A percentile compares a stretch with the other conserved stretches of the same genome.
phyloP scores from a whole-genome alignment of 2,113 vertebrate genomes.

The Pterocles orientalis region DNA sequence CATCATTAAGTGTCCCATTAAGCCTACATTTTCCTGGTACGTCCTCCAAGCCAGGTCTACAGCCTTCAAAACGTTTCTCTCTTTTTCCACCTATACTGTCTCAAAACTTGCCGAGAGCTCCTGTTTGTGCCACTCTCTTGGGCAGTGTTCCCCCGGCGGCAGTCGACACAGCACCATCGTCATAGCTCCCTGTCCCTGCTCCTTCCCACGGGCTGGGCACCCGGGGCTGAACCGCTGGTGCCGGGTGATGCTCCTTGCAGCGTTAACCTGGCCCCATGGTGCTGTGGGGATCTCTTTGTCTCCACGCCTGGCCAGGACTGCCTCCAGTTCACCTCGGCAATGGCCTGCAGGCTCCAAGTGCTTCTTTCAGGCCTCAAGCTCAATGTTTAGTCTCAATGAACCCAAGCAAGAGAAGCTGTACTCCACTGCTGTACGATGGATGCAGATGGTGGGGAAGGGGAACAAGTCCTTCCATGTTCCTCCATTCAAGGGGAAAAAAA shows the following conservation, averaged over 20 bases:
- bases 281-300: conserved; percentile 11
- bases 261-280: conserved; percentile 46
- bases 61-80: conserved; percentile 17
- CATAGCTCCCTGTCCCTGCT: background rate
- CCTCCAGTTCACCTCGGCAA: conserved; percentile 64
- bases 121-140: conserved; percentile 45
- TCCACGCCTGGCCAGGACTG: conserved; percentile 11
- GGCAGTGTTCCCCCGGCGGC: conserved; percentile 18
- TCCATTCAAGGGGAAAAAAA: conserved; percentile 39
- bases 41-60: conserved; percentile 58
- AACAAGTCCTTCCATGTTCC: conserved; percentile 58
- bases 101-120: conserved; percentile 32
- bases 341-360: conserved; percentile 52
- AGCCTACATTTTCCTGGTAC: conserved; percentile 77
- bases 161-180: conserved; percentile 50
- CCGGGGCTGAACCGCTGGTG: background rate
- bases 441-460: background rate
- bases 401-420: conserved; percentile 64
- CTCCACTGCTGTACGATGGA: conserved; percentile 31
- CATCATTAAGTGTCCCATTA: conserved; percentile 81
- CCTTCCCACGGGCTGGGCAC: conserved; percentile 18
- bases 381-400: conserved; percentile 80
- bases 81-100: conserved; percentile 63
- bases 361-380: conserved; percentile 60
- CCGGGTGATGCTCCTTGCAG: background rate